A percentile compares a stretch with the other conserved stretches of the same genome.
Evolutionary conservation across 1,140 invertebrate genomes (phyloP).

Genomic region (Drosophila ohnishii): DNA sequence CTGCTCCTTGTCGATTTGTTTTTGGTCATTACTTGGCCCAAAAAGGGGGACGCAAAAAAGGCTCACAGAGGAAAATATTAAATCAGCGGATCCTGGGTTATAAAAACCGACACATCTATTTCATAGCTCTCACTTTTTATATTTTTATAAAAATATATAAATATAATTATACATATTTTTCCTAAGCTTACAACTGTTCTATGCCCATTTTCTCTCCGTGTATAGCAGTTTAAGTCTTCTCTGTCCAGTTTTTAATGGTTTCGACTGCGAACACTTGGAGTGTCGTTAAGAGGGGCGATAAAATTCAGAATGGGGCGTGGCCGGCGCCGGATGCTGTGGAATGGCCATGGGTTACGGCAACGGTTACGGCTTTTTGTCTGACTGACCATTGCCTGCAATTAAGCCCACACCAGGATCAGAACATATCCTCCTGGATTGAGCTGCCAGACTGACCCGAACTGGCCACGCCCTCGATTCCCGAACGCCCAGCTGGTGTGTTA

Average conservation of each 20-base stretch:
- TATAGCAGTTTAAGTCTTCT: conserved; percentile 45
- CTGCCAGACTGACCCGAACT: conserved; percentile 22
- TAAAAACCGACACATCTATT: too few species aligned
- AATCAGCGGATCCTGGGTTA: background rate
- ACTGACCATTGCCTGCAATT: conserved; percentile 77
- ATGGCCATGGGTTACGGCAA: conserved; percentile 33
- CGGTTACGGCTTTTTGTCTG: conserved; percentile 55
- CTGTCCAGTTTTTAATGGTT: conserved; percentile 52
- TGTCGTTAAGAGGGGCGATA: conserved; percentile 76
- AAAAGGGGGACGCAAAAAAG: conserved; percentile 12
- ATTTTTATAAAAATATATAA: background rate
- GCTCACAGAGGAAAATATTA: background rate
- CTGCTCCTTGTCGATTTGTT: conserved; percentile 51
- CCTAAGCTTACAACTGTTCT: too few species aligned
- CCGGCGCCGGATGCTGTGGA: conserved; percentile 39
- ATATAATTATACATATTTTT: too few species aligned
- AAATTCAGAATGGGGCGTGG: conserved; percentile 65
- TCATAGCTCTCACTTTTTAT: background rate
- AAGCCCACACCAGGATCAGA: conserved; percentile 56
- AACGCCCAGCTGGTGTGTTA: conserved; percentile 69
- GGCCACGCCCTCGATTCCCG: conserved; percentile 11
- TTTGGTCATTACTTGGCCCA: conserved; percentile 67
- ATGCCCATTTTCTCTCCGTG: background rate
- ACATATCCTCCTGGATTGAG: conserved; percentile 42
- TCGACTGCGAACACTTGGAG: conserved; percentile 65